Percentiles rank a stretch among this genome's conserved stretches.
Evolutionary conservation across 2,888 invertebrate genomes (phyloP).

Genomic region (Dorcus hopei): DNA sequence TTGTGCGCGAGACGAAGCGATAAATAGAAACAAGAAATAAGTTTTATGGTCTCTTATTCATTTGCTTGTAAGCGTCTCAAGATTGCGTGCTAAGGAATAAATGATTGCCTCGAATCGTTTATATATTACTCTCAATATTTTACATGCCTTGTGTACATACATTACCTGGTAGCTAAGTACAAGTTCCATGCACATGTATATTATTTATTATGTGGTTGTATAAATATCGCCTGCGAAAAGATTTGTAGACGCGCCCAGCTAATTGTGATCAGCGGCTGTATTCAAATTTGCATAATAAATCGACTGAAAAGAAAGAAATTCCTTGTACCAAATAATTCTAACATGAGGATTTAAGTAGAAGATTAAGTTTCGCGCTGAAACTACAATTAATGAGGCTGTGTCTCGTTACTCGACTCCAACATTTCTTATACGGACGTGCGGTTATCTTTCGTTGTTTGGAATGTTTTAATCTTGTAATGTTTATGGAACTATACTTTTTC

Average conservation of each 20-base stretch:
- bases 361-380: constrained; percentile 26
- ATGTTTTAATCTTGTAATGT: constrained; percentile 15
- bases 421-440: constrained; percentile 15
- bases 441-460: constrained; percentile 17
- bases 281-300: not conserved
- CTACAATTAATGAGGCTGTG: constrained; percentile 22
- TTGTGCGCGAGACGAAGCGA: constrained; percentile 21
- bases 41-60: constrained; percentile 28
- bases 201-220: constrained; percentile 9
- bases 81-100: constrained; percentile 44
- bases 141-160: constrained; percentile 42
- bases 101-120: constrained; percentile 38
- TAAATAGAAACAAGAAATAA: constrained; percentile 29
- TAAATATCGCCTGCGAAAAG: constrained; percentile 2
- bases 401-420: constrained; percentile 12
- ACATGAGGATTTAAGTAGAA: constrained; percentile 18
- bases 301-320: constrained; percentile 14
- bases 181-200: constrained; percentile 23
- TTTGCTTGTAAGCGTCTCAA: constrained; percentile 21
- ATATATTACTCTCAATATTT: constrained; percentile 44
- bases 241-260: not conserved
- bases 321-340: constrained; percentile 19
- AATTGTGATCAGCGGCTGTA: not conserved
- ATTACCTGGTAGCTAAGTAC: constrained; percentile 46
- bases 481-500: constrained; percentile 11